Conservation (phyloP, 2,797 vertebrate species). For the Mormyrus proboscirostris region DNA sequence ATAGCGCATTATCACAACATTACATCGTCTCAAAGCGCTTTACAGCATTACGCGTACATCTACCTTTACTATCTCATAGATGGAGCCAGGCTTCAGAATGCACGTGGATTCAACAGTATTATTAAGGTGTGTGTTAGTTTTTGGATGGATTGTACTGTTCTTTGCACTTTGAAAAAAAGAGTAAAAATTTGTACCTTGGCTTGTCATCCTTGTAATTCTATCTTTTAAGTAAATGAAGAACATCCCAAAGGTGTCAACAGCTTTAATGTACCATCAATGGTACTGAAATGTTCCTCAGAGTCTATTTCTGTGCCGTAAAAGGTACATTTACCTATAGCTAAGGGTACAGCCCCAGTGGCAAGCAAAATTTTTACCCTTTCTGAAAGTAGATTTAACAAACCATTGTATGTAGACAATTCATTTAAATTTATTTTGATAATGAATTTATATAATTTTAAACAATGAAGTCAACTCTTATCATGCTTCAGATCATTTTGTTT, state of each 20-base stretch:
- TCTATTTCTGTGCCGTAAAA: not conserved
- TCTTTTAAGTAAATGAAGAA: not conserved
- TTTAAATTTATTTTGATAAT: not conserved
- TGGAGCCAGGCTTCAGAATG: not conserved
- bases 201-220: not conserved
- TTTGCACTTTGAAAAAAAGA: not conserved
- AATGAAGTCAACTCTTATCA: not conserved
- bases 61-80: not conserved
- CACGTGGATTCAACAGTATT: not conserved
- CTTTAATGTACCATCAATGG: not conserved
- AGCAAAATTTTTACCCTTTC: not conserved
- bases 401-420: not conserved
- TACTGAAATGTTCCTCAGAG: not conserved
- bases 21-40: no score
- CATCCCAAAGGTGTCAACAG: not conserved
- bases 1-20: no score
- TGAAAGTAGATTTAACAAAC: not conserved
- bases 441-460: not conserved
- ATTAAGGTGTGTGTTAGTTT: not conserved
- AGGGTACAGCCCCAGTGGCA: not conserved
- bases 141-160: not conserved
- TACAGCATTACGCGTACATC: not conserved
- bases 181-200: not conserved
- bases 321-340: not conserved
- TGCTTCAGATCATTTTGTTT: not conserved